Conservation (phyloP, 2,797 vertebrate genomes). For the Anguilla anguilla region DNA sequence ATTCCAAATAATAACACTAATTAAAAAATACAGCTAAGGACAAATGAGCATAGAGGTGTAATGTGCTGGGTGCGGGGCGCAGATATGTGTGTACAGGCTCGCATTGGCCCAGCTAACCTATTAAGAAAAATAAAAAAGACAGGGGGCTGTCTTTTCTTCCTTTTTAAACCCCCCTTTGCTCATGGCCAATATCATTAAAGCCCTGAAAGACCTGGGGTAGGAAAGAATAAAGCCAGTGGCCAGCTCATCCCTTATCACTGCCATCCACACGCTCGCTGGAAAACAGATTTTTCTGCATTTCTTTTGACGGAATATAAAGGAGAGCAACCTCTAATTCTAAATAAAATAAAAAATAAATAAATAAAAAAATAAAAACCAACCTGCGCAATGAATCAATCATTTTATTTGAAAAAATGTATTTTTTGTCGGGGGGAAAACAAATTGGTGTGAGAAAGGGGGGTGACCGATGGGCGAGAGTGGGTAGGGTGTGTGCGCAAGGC, state of each 20-base stretch:
- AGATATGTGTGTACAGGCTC: neutral
- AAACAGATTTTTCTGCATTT: conserved; percentile 7
- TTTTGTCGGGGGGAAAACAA: neutral
- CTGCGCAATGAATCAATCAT: neutral
- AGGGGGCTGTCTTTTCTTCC: neutral
- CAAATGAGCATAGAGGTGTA: conserved; percentile 4
- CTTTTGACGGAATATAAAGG: neutral
- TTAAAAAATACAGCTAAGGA: neutral
- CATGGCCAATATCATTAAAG: conserved; percentile 14
- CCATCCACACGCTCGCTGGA: neutral
- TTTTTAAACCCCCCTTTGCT: neutral
- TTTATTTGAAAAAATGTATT: neutral
- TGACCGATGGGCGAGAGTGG: conserved; percentile 47
- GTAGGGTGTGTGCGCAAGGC: conserved; percentile 54
- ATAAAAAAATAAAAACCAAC: neutral
- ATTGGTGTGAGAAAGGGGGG: neutral
- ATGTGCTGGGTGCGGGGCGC: conserved; percentile 17
- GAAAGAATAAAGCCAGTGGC: neutral
- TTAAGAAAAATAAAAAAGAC: conserved; percentile 30
- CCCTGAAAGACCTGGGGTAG: conserved; percentile 9
- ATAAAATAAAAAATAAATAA: neutral
- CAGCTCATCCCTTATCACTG: neutral
- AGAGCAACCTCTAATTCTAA: neutral
- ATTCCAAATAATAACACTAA: neutral
- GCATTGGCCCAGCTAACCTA: neutral